Conservation (phyloP, 2,888 invertebrate species). For the Allacma fusca region DNA sequence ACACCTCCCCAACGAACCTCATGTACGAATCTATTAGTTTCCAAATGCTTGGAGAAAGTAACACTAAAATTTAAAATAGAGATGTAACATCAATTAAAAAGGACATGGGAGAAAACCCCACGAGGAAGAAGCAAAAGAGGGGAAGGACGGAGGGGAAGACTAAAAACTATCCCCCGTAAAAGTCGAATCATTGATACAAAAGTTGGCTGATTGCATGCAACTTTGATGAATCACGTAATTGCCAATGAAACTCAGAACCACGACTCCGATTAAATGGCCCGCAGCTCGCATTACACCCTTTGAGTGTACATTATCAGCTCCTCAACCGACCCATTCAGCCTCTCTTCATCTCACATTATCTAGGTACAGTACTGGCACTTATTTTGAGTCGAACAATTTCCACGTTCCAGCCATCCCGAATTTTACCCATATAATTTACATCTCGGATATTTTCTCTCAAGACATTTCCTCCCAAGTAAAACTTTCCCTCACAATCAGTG, state of each 20-base stretch:
- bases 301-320: constrained; percentile 12
- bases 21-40: no score
- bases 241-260: constrained; percentile 39
- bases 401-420: background rate
- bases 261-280: constrained; percentile 41
- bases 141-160: background rate
- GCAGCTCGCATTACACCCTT: constrained; percentile 32
- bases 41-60: no score
- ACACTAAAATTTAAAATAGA: no score
- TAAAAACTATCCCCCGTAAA: background rate
- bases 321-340: background rate
- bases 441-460: background rate
- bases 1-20: no score
- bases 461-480: background rate
- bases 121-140: no score
- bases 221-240: constrained; percentile 41
- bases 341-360: background rate
- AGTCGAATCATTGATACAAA: constrained; percentile 38
- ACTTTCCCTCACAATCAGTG: background rate
- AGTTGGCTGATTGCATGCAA: constrained; percentile 43
- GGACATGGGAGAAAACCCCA: no score
- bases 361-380: no score
- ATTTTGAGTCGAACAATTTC: no score
- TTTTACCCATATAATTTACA: background rate
- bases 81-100: no score